phyloP scores from a whole-genome alignment of 1,140 invertebrate genomes.

The Cherax destructor region DNA sequence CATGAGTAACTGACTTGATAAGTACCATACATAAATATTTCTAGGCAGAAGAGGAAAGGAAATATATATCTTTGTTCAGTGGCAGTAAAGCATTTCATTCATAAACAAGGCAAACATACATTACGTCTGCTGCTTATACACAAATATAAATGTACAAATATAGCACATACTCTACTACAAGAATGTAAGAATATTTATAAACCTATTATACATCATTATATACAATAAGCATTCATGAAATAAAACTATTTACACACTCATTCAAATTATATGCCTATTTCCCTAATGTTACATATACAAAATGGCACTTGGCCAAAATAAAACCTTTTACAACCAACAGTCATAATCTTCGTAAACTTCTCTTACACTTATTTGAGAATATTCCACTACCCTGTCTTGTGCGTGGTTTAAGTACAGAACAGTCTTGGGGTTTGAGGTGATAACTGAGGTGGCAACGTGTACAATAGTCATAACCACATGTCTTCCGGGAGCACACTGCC shows the following conservation, averaged over 20 bases:
- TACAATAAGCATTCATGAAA: neutral
- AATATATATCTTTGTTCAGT: neutral
- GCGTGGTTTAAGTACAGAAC: conserved; percentile 38
- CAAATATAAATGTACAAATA: neutral
- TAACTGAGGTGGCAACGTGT: conserved; percentile 25
- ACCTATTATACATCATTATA: neutral
- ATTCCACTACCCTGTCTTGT: conserved; percentile 33
- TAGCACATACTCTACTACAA: neutral
- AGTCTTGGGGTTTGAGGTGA: conserved; percentile 45
- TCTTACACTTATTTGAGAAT: conserved; percentile 56
- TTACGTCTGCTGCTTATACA: neutral
- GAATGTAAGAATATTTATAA: neutral
- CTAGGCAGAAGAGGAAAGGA: neutral
- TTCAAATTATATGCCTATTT: neutral
- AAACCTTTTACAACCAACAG: neutral
- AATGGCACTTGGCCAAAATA: neutral
- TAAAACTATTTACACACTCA: neutral
- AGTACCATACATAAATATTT: too few species aligned
- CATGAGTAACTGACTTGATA: too few species aligned
- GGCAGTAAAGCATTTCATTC: neutral
- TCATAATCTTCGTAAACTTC: conserved; percentile 50
- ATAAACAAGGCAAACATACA: neutral
- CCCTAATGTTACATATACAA: neutral
- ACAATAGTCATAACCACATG: conserved; percentile 51
- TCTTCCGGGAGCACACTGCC: conserved; percentile 25